These are phyloP conservation scores for Drosophila kikkawai DNA, from an alignment of 1,140 invertebrate genomes.

Conservation along the genomic window DNA sequence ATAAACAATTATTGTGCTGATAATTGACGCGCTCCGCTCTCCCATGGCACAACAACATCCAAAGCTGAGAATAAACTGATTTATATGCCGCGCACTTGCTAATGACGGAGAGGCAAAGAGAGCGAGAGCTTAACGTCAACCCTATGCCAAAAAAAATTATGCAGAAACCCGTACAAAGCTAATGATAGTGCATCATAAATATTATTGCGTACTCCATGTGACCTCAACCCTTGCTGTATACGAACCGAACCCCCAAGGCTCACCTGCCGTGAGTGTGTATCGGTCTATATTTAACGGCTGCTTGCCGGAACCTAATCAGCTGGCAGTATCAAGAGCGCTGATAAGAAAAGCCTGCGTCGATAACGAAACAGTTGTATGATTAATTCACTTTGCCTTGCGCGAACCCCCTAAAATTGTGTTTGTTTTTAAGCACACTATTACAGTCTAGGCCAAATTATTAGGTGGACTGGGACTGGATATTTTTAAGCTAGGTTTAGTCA, in stretches of 20 bases:
- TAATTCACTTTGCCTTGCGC: constrained; percentile 29
- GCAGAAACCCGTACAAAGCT: constrained; percentile 21
- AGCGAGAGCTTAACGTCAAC: constrained; percentile 5
- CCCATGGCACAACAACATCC: constrained; percentile 46
- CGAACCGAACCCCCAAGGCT: constrained; percentile 6
- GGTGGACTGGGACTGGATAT: not conserved
- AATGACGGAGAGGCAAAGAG: constrained; percentile 10
- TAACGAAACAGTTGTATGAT: constrained; percentile 62
- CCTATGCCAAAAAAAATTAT: constrained; percentile 42
- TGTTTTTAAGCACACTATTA: not conserved
- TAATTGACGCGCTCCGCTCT: constrained; percentile 63
- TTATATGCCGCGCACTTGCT: constrained; percentile 39
- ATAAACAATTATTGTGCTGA: constrained; percentile 77
- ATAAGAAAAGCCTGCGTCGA: constrained; percentile 53
- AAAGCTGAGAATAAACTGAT: constrained; percentile 16
- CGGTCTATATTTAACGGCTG: constrained; percentile 39
- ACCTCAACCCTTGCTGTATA: constrained; percentile 19
- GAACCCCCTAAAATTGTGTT: constrained; percentile 11
- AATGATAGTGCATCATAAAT: constrained; percentile 44
- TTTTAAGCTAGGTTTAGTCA: not conserved
- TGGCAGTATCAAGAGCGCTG: constrained; percentile 56
- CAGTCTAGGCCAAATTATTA: not conserved
- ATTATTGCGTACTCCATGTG: constrained; percentile 26
- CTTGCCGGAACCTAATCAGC: constrained; percentile 51
- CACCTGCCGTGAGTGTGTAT: constrained; percentile 24